Evolutionary conservation across 2,888 invertebrate genomes (phyloP).

Genomic region (Nezara viridula): DNA sequence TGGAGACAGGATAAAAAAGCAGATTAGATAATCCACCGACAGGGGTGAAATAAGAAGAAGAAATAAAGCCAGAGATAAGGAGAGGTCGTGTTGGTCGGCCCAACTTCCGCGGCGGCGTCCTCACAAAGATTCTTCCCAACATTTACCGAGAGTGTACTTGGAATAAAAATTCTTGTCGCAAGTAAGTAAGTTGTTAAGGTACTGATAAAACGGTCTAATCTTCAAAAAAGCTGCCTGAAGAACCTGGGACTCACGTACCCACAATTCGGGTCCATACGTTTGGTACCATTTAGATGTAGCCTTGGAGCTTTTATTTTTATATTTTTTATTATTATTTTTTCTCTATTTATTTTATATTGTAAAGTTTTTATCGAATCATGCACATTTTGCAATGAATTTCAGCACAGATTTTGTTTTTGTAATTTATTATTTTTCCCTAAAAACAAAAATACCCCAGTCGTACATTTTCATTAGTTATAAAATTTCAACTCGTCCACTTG

Average conservation of each 20-base stretch:
- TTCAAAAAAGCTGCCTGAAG: not conserved
- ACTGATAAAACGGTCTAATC: not conserved
- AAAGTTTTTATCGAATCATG: too few relatives aligned
- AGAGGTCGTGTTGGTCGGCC: not conserved
- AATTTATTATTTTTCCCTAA: too few relatives aligned
- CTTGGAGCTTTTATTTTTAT: too few relatives aligned
- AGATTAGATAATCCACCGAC: constrained; percentile 35
- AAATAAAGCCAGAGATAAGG: not conserved
- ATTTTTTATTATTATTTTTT: too few relatives aligned
- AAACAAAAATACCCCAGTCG: too few relatives aligned
- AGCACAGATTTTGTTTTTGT: too few relatives aligned
- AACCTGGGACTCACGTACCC: not conserved
- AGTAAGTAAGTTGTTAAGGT: not conserved
- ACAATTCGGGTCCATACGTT: not conserved
- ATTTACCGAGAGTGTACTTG: not conserved
- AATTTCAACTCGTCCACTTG: too few relatives aligned
- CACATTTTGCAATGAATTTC: too few relatives aligned
- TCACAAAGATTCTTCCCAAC: not conserved
- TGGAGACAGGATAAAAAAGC: constrained; percentile 12
- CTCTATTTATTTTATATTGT: too few relatives aligned
- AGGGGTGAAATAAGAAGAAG: constrained; percentile 35
- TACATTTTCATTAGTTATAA: too few relatives aligned
- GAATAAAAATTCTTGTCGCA: constrained; percentile 2
- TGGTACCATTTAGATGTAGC: too few relatives aligned
- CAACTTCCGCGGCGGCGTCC: not conserved